A percentile compares a stretch with the other conserved stretches of the same genome.
phyloP scores from a whole-genome alignment of 2,888 invertebrate genomes.

The Operophtera brumata region DNA sequence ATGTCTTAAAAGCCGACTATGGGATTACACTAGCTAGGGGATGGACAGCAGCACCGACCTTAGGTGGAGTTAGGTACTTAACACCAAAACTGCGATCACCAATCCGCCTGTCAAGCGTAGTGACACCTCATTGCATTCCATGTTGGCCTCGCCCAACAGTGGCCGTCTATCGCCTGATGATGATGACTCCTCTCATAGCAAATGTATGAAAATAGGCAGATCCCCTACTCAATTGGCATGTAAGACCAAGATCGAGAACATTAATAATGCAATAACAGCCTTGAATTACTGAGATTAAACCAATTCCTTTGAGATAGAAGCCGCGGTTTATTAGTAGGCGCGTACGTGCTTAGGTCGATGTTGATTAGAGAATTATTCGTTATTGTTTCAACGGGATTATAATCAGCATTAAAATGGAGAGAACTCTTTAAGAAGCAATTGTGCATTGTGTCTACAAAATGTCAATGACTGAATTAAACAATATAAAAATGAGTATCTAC shows the following conservation, averaged over 20 bases:
- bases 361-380: conserved; percentile 28
- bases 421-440: too few relatives aligned
- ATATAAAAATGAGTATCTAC: too few relatives aligned
- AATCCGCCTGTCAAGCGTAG: too few relatives aligned
- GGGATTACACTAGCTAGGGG: too few relatives aligned
- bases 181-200: not conserved
- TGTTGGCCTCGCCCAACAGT: not conserved
- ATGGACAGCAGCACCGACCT: too few relatives aligned
- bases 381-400: conserved; percentile 15
- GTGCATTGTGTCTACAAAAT: too few relatives aligned
- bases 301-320: conserved; percentile 30
- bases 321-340: conserved; percentile 35
- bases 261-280: conserved; percentile 54
- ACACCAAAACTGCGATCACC: too few relatives aligned
- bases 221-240: conserved; percentile 8
- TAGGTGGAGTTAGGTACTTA: too few relatives aligned
- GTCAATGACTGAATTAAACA: too few relatives aligned
- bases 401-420: too few relatives aligned
- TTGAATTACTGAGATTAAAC: conserved; percentile 47
- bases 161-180: too few relatives aligned
- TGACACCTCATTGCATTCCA: not conserved
- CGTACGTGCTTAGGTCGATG: conserved; percentile 8
- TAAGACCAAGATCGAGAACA: conserved; percentile 33
- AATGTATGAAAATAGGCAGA: conserved; percentile 11
- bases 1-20: too few relatives aligned